Conservation (phyloP, 2,888 invertebrate species). For the Trichopoda pennipes region DNA sequence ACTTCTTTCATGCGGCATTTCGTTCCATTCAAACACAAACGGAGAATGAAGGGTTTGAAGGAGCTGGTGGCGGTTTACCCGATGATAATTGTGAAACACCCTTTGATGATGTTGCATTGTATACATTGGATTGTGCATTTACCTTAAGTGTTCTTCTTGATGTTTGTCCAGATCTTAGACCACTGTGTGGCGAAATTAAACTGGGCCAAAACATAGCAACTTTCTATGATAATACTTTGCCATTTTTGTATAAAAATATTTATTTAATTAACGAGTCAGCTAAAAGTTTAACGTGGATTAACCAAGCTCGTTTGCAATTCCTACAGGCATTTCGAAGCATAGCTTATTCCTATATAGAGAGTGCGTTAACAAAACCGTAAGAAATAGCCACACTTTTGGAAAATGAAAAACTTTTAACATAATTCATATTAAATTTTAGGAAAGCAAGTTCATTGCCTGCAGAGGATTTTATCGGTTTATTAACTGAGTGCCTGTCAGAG, state of each 20-base stretch:
- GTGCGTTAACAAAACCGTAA: constrained; percentile 79
- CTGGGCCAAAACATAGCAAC: constrained; percentile 86
- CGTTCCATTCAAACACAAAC: constrained; percentile 77
- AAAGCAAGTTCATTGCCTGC: constrained; percentile 71
- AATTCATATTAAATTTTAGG: constrained; percentile 59
- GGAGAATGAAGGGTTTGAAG: constrained; percentile 78
- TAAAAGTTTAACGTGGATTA: constrained; percentile 76
- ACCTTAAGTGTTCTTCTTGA: constrained; percentile 87
- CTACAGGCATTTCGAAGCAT: constrained; percentile 81
- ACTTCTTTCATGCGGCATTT: constrained; percentile 82
- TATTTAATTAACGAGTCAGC: constrained; percentile 78
- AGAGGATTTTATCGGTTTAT: constrained; percentile 76
- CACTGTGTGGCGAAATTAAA: constrained; percentile 83
- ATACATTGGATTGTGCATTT: constrained; percentile 86
- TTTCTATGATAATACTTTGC: constrained; percentile 89
- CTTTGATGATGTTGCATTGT: constrained; percentile 86
- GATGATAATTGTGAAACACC: constrained; percentile 76
- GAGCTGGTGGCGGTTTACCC: constrained; percentile 73
- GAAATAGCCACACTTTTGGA: constrained; percentile 43
- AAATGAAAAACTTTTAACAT: background rate
- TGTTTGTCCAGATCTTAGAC: constrained; percentile 83
- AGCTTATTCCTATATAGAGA: constrained; percentile 78
- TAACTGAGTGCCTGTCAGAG: constrained; percentile 82
- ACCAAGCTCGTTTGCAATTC: constrained; percentile 80
- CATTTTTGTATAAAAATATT: constrained; percentile 86